Conservation (phyloP, 2,797 vertebrate genomes). For the Sebastiscus tertius region DNA sequence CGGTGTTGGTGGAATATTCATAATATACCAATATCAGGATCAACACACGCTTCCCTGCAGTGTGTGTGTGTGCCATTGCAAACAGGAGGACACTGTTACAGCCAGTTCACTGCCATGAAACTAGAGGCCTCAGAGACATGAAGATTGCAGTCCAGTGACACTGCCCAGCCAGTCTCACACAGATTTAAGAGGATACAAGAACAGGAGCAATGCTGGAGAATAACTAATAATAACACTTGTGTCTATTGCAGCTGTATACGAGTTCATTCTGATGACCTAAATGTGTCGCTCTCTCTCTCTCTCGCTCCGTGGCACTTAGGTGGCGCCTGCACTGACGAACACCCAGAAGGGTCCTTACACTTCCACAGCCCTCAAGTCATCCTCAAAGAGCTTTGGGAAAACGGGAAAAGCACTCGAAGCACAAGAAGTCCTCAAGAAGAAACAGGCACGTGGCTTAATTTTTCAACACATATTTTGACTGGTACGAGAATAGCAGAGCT, state of each 20-base stretch:
- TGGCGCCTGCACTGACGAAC: constrained; percentile 51
- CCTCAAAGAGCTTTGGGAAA: constrained; percentile 87
- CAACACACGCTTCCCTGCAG: background rate
- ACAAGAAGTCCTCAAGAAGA: constrained; percentile 94
- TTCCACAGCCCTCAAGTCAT: constrained; percentile 85
- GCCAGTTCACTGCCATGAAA: background rate
- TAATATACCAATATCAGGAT: background rate
- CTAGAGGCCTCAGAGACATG: background rate
- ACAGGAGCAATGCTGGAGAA: background rate
- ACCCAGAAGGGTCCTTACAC: constrained; percentile 89
- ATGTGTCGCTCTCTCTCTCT: background rate
- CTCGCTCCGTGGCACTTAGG: constrained; percentile 33
- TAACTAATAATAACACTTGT: background rate
- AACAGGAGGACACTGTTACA: background rate
- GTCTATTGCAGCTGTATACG: background rate
- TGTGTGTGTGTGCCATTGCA: background rate
- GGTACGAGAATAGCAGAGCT: constrained; percentile 8
- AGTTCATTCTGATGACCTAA: background rate
- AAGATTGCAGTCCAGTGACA: background rate
- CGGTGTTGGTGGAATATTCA: background rate
- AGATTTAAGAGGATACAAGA: background rate
- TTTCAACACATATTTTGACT: constrained; percentile 16
- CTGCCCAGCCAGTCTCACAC: background rate
- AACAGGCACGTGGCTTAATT: constrained; percentile 85
- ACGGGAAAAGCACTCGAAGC: constrained; percentile 89